phyloP scores from a whole-genome alignment of 2,113 vertebrate species.

The Bubo blakistoni region DNA sequence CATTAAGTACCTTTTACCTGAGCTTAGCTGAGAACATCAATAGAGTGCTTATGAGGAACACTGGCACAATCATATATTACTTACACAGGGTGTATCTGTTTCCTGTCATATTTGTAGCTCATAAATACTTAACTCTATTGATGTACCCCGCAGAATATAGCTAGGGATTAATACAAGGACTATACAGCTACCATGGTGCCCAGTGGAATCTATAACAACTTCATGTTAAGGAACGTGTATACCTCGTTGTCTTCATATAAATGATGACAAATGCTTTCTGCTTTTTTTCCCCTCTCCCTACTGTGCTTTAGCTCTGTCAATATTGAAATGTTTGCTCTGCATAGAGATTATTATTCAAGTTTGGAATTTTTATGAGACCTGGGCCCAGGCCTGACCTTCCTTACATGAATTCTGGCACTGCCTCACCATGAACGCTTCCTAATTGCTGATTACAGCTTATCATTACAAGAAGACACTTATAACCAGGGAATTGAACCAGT shows the following conservation, averaged over 20 bases:
- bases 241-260: slow-evolving; percentile 11
- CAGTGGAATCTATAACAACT: background rate
- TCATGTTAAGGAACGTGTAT: slow-evolving; percentile 4
- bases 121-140: background rate
- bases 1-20: background rate
- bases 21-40: background rate
- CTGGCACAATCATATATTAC: background rate
- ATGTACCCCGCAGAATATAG: background rate
- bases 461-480: slow-evolving; percentile 47
- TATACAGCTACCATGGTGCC: background rate
- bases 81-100: background rate
- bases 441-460: slow-evolving; percentile 40
- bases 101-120: slow-evolving; percentile 7
- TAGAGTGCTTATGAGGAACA: background rate
- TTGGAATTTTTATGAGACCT: slow-evolving; percentile 46
- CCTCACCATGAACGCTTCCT: background rate
- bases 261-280: slow-evolving; percentile 45
- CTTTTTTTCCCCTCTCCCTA: background rate
- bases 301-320: slow-evolving; percentile 31
- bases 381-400: background rate
- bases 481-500: slow-evolving; percentile 41
- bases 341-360: slow-evolving; percentile 34
- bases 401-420: slow-evolving; percentile 11
- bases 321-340: slow-evolving; percentile 54
- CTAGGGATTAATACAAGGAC: background rate